Evolutionary conservation across 2,113 vertebrate species (phyloP).

Genomic region (Typhlomys cinereus): DNA sequence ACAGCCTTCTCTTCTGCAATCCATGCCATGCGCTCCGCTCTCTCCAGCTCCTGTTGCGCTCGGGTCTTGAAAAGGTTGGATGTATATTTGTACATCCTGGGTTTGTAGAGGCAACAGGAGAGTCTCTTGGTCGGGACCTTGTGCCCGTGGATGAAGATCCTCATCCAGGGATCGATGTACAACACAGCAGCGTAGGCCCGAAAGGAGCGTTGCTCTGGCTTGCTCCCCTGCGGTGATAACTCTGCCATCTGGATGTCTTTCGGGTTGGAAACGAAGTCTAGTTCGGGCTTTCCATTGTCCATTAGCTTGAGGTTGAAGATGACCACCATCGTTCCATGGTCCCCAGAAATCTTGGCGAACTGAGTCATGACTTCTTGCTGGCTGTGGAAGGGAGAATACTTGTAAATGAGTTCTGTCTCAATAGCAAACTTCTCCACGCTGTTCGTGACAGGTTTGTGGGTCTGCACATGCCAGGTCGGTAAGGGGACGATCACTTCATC

Average conservation of each 20-base stretch:
- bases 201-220: no score
- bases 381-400: conserved; percentile 95
- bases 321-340: conserved; percentile 93
- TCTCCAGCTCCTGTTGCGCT: no score
- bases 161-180: conserved; percentile 97
- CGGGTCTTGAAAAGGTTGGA: no score
- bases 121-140: conserved; percentile 97
- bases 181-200: conserved; percentile 95
- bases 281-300: conserved; percentile 94
- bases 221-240: no score
- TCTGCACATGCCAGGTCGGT: conserved; percentile 91
- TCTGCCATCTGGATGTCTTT: no score
- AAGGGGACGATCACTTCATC: conserved; percentile 93
- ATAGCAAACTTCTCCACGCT: conserved; percentile 96
- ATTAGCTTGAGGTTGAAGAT: conserved; percentile 97
- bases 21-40: no score
- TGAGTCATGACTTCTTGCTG: conserved; percentile 93
- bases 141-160: conserved; percentile 96
- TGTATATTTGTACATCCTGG: no score
- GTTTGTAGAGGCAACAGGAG: conserved; percentile 95
- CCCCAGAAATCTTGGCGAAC: conserved; percentile 92
- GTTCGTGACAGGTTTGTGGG: conserved; percentile 89
- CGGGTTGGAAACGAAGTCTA: conserved; percentile 94
- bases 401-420: conserved; percentile 96
- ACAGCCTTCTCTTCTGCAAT: no score